Base-by-base conservation (phyloP, 1,140 invertebrate species). In the Macrobrachium nipponense region DNA sequence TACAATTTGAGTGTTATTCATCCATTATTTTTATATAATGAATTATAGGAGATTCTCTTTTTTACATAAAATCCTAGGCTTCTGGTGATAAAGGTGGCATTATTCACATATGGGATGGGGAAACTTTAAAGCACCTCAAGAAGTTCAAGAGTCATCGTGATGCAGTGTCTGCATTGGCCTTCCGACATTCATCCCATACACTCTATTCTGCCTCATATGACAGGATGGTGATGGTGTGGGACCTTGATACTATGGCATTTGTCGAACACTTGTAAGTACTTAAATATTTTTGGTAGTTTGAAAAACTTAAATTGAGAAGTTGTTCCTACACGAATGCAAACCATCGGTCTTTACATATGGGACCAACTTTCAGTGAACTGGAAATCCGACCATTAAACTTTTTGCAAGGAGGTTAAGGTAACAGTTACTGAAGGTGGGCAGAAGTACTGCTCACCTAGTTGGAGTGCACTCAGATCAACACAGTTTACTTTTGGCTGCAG, bases 231-330 rank as follows among this genome's bases (percentile, higher is more conserved):
- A 93, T 94, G 90, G 95, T 98, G 51, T 99, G 98, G 98, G 97
- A 96, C 89, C 92, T 99, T 27, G 96, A 97, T 93, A 97, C 99
- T 90, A 97, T 98, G 95, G 94, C 95, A 14, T 99, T 98, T 92
- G 95, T 99, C 12, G 98, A 99, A 93, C 97, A 97, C 82, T 92
- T 99, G 92, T 96, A 92, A 92, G 94, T 91, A n/a, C 81, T 36
- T 36, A 36, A 36, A 36, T 36, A 36, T 36, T 36, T 36, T 36
- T 36, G 27, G 27, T 36, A 36, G 27, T 36, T 36, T 36, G 27
- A 36, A 36, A 4, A 36, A 36, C 27, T 36, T 36, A 36, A 36
- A 36, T 36, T 36, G 27, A 36, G 27, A 4, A 36, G 27, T 36
- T 36, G 1, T 36, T 2, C 27, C n/a, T n/a, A n/a, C n/a, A n/a